Conservation (phyloP, 2,113 vertebrate species). For the Corythornis cristatus region DNA sequence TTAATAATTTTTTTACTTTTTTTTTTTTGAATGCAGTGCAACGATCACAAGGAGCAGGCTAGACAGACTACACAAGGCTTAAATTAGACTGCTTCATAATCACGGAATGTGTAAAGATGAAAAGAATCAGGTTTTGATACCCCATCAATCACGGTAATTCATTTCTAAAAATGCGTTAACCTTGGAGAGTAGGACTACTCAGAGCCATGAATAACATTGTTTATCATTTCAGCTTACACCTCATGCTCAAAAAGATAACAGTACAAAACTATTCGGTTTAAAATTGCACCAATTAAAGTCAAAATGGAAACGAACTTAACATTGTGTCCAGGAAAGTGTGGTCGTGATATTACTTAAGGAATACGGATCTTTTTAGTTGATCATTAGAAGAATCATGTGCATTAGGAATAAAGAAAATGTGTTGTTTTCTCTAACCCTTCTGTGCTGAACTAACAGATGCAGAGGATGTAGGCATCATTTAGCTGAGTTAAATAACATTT, state of each 20-base stretch:
- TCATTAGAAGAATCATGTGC: constrained; percentile 29
- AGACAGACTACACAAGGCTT: constrained; percentile 64
- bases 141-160: constrained; percentile 63
- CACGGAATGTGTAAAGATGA: constrained; percentile 64
- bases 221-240: constrained; percentile 61
- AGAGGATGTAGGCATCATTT: not conserved
- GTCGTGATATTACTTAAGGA: not conserved
- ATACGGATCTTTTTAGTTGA: constrained; percentile 2
- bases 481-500: constrained; percentile 4
- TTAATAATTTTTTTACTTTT: not conserved
- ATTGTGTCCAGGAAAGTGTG: constrained; percentile 33
- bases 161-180: constrained; percentile 62
- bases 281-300: constrained; percentile 65
- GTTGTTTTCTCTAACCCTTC: not conserved
- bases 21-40: not conserved
- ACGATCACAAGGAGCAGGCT: constrained; percentile 51
- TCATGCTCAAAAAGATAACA: constrained; percentile 66
- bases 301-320: constrained; percentile 49
- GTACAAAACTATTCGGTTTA: constrained; percentile 30
- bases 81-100: constrained; percentile 65
- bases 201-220: constrained; percentile 60
- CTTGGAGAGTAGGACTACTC: constrained; percentile 51
- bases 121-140: constrained; percentile 65
- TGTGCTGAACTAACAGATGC: not conserved
- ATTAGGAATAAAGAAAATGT: constrained; percentile 28